phyloP scores from a whole-genome alignment of 1,140 invertebrate species.

The Formica exsecta region DNA sequence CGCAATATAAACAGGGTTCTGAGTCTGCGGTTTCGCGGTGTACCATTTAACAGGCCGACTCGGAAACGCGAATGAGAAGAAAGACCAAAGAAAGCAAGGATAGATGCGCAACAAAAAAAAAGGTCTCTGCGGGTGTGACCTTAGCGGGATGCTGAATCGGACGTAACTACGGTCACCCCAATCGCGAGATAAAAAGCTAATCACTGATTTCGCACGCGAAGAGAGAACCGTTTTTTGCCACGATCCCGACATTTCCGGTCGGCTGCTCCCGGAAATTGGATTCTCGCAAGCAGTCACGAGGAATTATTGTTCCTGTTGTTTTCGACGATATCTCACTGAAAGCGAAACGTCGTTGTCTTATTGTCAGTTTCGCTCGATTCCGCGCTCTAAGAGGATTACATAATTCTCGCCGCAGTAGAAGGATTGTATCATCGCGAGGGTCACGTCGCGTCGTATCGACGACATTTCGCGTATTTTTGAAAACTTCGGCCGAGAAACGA shows the following conservation, averaged over 20 bases:
- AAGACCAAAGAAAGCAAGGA: background rate
- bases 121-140: background rate
- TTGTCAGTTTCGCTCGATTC: background rate
- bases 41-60: constrained; percentile 41
- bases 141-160: constrained; percentile 43
- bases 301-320: constrained; percentile 31
- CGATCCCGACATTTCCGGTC: constrained; percentile 43
- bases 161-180: constrained; percentile 31
- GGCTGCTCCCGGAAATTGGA: constrained; percentile 47
- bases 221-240: constrained; percentile 35
- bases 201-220: constrained; percentile 27
- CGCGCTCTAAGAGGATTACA: background rate
- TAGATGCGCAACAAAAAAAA: background rate
- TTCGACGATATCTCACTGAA: constrained; percentile 1
- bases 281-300: constrained; percentile 37
- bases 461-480: constrained; percentile 10
- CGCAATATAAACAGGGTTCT: constrained; percentile 51
- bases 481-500: constrained; percentile 14
- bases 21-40: constrained; percentile 55
- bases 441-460: background rate
- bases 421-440: background rate
- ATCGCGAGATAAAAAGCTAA: constrained; percentile 56
- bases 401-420: constrained; percentile 1
- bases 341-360: background rate
- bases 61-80: background rate